phyloP scores from a whole-genome alignment of 1,140 invertebrate genomes.

The Magallana gigas region DNA sequence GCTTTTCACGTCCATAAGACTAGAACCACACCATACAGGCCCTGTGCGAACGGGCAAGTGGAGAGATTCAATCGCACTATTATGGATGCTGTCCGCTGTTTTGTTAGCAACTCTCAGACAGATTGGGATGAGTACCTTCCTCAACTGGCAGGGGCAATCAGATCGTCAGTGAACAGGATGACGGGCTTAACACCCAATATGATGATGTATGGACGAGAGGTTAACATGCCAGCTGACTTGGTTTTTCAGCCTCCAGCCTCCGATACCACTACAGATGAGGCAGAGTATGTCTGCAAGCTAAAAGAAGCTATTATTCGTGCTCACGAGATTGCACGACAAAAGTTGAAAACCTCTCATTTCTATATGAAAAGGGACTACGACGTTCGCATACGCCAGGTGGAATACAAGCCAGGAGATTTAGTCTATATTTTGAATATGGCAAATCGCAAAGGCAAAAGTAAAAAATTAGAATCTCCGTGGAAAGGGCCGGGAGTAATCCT shows the following conservation, averaged over 20 bases:
- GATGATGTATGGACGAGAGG: constrained; percentile 41
- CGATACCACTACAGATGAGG: not conserved
- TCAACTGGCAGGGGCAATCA: constrained; percentile 9
- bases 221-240: constrained; percentile 25
- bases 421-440: constrained; percentile 55
- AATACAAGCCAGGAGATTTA: constrained; percentile 54
- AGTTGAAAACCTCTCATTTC: constrained; percentile 30
- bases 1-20: constrained; percentile 37
- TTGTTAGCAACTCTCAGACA: constrained; percentile 18
- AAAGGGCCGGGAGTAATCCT: constrained; percentile 56
- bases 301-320: constrained; percentile 22
- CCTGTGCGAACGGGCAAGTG: constrained; percentile 52
- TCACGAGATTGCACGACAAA: constrained; percentile 52
- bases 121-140: constrained; percentile 41
- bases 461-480: constrained; percentile 55
- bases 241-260: not conserved
- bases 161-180: constrained; percentile 29
- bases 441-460: constrained; percentile 47
- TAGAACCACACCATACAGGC: constrained; percentile 50
- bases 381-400: constrained; percentile 18
- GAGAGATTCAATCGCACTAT: constrained; percentile 49
- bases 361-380: constrained; percentile 60
- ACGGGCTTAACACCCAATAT: constrained; percentile 46
- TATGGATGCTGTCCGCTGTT: constrained; percentile 48
- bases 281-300: constrained; percentile 45